A percentile compares a stretch with the other conserved stretches of the same genome.
Evolutionary conservation across 2,797 vertebrate species (phyloP).

Genomic region (Sebastes minor): DNA sequence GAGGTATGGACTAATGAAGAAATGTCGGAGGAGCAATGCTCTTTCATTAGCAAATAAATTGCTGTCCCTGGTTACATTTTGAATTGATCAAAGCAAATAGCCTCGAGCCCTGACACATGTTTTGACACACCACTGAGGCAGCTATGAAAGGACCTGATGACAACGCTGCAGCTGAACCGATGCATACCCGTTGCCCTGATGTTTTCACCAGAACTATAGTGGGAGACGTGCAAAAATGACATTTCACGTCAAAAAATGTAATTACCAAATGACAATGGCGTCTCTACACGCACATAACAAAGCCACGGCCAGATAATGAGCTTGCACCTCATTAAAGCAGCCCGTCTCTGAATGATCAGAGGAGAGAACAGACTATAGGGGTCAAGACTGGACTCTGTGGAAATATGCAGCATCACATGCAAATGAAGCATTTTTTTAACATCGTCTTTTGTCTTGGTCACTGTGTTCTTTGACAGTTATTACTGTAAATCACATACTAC

Average conservation of each 20-base stretch:
- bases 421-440: not conserved
- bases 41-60: constrained; percentile 55
- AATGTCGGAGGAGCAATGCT: constrained; percentile 29
- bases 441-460: not conserved
- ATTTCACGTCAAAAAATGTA: constrained; percentile 17
- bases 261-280: constrained; percentile 12
- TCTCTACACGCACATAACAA: not conserved
- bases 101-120: constrained; percentile 23
- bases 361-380: not conserved
- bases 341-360: not conserved
- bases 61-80: constrained; percentile 22
- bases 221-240: not conserved
- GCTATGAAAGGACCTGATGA: constrained; percentile 17
- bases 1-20: constrained; percentile 22
- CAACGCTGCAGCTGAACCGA: not conserved
- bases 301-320: constrained; percentile 2
- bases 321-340: constrained; percentile 34
- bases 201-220: not conserved
- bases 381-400: not conserved
- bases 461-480: not conserved
- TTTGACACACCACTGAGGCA: constrained; percentile 26
- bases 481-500: not conserved
- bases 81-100: constrained; percentile 53
- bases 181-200: not conserved
- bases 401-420: constrained; percentile 18